Percentiles rank a stretch among this genome's conserved stretches.
These are phyloP conservation scores for Phalacrocorax aristotelis DNA, from an alignment of 2,113 vertebrate genomes.

Conservation along the genomic window DNA sequence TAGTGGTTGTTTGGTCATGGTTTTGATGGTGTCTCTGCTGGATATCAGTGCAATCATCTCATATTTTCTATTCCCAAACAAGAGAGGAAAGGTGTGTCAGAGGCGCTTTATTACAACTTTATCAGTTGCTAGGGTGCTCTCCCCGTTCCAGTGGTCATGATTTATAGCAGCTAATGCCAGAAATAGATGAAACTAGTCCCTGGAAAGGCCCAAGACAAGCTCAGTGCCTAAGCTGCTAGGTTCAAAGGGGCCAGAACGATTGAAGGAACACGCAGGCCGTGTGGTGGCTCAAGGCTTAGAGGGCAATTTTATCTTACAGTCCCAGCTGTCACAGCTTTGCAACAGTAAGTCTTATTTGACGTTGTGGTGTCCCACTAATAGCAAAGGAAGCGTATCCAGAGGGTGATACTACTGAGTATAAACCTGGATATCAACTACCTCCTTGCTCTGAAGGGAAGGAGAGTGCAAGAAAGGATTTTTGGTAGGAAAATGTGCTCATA, in stretches of 20 bases:
- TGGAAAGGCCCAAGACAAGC: not conserved
- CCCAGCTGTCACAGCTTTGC: not conserved
- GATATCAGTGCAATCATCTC: not conserved
- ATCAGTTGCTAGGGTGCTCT: not conserved
- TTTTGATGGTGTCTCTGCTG: not conserved
- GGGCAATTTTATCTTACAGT: not conserved
- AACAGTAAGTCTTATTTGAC: not conserved
- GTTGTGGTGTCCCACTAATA: not conserved
- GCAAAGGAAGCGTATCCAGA: not conserved
- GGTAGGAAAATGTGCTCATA: not conserved
- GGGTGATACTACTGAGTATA: not conserved
- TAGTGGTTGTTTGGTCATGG: not conserved
- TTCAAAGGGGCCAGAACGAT: rapidly evolving
- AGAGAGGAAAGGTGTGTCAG: not conserved
- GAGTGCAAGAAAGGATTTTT: not conserved
- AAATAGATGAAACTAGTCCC: not conserved
- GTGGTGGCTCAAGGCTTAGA: rapidly evolving
- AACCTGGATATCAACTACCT: not conserved
- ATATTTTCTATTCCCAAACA: not conserved
- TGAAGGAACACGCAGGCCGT: not conserved
- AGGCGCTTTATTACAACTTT: not conserved
- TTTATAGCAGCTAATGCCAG: not conserved
- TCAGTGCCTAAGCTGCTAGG: not conserved
- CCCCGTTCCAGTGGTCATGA: rapidly evolving
- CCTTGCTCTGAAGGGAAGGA: not conserved